A percentile compares a stretch with the other conserved stretches of the same genome.
Conservation (phyloP, 2,888 invertebrate genomes). For the Cremastinae sp. region DNA sequence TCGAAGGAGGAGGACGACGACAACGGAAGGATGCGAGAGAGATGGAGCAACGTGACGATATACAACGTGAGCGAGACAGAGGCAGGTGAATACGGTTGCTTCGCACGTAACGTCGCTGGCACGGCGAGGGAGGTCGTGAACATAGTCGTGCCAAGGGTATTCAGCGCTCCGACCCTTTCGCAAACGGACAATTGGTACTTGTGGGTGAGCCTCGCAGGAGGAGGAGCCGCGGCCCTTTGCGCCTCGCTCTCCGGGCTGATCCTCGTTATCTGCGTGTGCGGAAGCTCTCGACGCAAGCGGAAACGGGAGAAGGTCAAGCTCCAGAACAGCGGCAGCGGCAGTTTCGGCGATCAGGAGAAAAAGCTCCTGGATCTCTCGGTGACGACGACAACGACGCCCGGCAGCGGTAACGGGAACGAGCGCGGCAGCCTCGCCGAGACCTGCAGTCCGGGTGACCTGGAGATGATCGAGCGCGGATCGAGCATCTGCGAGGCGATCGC, state of each 20-base stretch:
- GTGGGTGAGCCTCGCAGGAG: constrained; percentile 87
- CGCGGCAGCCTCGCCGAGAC: constrained; percentile 71
- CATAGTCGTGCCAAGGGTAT: constrained; percentile 85
- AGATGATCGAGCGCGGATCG: constrained; percentile 73
- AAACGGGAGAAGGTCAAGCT: constrained; percentile 85
- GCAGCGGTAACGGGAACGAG: constrained; percentile 80
- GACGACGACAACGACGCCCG: constrained; percentile 83
- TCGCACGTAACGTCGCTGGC: constrained; percentile 85
- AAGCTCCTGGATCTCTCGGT: constrained; percentile 91
- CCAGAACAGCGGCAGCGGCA: constrained; percentile 89
- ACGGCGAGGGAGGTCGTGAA: constrained; percentile 82
- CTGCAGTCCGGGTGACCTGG: constrained; percentile 74
- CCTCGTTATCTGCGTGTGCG: constrained; percentile 82
- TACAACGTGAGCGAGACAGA: constrained; percentile 90
- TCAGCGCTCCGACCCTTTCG: constrained; percentile 89
- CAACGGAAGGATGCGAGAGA: constrained; percentile 70
- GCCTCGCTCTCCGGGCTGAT: constrained; percentile 84
- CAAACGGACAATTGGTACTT: constrained; percentile 88
- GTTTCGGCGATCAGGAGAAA: constrained; percentile 94
- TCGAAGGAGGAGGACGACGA: constrained; percentile 7
- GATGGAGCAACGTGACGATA: constrained; percentile 92
- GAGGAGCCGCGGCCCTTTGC: constrained; percentile 86
- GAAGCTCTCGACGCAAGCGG: constrained; percentile 79
- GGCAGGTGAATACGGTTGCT: constrained; percentile 92
- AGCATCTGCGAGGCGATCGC: constrained; percentile 71